Evolutionary conservation across 2,113 vertebrate species (phyloP).

Genomic region (Pseudonaja textilis): DNA sequence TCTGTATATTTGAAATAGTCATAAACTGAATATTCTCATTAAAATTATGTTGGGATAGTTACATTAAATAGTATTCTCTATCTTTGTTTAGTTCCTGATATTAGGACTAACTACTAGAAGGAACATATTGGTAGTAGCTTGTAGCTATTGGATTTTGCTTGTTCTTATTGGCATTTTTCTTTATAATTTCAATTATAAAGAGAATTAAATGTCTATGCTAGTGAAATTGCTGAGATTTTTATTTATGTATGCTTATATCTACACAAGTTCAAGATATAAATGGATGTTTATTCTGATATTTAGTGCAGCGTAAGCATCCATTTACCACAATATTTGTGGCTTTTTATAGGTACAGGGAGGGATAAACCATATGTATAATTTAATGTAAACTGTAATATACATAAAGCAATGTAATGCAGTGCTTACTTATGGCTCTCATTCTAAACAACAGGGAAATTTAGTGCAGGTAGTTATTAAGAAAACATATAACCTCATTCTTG

Average conservation of each 20-base stretch:
- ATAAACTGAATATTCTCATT: not conserved
- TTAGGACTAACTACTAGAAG: not conserved
- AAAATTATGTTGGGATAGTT: not conserved
- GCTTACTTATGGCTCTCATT: not conserved
- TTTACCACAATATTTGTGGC: not conserved
- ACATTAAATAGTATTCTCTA: not conserved
- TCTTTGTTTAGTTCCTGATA: not conserved
- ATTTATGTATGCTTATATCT: not conserved
- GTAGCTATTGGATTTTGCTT: not conserved
- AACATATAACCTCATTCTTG: not conserved
- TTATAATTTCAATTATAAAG: not conserved
- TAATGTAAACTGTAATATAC: not conserved
- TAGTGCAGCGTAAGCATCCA: not conserved
- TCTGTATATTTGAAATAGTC: not conserved
- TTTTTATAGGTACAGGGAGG: not conserved
- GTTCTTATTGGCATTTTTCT: not conserved
- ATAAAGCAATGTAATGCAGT: not conserved
- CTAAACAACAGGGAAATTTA: not conserved
- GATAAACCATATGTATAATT: not conserved
- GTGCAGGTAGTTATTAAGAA: constrained; percentile 17
- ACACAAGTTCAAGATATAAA: not conserved
- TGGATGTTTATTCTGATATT: not conserved
- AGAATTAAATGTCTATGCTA: not conserved
- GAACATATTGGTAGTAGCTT: not conserved
- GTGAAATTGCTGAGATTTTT: not conserved